Evolutionary conservation across 1,140 invertebrate genomes (phyloP).

Genomic region (Hycleus cichorii): DNA sequence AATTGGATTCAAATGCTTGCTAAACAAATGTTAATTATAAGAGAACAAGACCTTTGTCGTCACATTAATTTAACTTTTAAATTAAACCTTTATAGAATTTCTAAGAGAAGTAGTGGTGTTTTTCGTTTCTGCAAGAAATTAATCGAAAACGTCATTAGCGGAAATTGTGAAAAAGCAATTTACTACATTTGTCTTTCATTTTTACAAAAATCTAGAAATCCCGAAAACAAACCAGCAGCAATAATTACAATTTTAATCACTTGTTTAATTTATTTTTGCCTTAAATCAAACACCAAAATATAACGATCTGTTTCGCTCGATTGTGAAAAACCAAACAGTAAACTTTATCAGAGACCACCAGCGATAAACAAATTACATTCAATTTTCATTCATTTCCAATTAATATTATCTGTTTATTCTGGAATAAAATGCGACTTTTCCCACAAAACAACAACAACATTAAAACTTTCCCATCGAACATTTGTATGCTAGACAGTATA

Average conservation of each 20-base stretch:
- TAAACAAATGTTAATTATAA: conserved; percentile 3
- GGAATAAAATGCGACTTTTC: too few species aligned
- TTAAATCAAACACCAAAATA: neutral
- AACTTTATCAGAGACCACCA: neutral
- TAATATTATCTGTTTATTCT: neutral
- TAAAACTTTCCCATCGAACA: too few species aligned
- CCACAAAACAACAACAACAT: too few species aligned
- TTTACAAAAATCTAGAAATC: neutral
- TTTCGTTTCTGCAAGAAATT: neutral
- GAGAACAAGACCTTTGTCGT: conserved; percentile 5
- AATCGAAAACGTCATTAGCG: neutral
- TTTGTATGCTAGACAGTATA: too few species aligned
- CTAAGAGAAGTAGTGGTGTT: neutral
- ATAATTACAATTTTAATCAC: neutral
- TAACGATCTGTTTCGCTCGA: neutral
- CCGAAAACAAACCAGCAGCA: neutral
- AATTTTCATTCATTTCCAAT: neutral
- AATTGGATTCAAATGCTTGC: neutral
- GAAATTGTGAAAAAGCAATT: neutral
- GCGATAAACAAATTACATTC: neutral
- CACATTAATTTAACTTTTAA: conserved; percentile 14
- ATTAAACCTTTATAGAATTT: conserved; percentile 15
- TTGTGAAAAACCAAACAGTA: neutral
- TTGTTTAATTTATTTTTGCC: neutral
- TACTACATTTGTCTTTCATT: neutral